Conservation (phyloP, 2,113 vertebrate species). For the Gymnobelideus leadbeateri region DNA sequence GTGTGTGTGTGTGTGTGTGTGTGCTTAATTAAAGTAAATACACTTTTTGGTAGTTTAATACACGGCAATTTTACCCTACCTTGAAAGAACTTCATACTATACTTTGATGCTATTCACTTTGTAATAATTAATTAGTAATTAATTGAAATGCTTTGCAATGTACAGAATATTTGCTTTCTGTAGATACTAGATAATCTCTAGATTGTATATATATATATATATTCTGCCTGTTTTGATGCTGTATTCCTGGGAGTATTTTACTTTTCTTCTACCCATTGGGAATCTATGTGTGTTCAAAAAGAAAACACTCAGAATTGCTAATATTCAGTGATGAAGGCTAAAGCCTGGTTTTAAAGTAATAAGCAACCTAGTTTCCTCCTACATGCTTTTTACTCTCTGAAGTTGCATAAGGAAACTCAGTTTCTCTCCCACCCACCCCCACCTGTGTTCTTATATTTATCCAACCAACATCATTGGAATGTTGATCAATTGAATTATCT, state of each 20-base stretch:
- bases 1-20: too few relatives aligned
- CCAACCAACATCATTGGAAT: neutral
- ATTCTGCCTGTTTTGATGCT: neutral
- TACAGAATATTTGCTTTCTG: neutral
- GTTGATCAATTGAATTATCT: neutral
- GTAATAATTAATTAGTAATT: neutral
- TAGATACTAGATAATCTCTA: neutral
- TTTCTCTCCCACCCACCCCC: neutral
- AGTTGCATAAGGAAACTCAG: neutral
- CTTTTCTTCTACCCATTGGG: neutral
- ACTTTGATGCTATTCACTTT: too few relatives aligned
- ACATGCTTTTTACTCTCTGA: neutral
- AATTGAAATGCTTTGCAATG: neutral
- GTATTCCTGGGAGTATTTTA: neutral
- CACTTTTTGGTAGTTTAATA: too few relatives aligned
- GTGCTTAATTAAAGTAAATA: neutral
- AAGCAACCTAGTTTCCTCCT: neutral
- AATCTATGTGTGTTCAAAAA: neutral
- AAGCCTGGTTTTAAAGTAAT: neutral
- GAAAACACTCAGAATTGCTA: neutral
- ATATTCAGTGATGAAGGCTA: neutral
- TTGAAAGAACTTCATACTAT: neutral
- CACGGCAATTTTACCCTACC: too few relatives aligned
- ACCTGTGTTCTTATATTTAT: neutral
- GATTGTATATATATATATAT: neutral